Evolutionary conservation across 2,888 invertebrate species (phyloP).

Genomic region (Drosophila mercatorum): DNA sequence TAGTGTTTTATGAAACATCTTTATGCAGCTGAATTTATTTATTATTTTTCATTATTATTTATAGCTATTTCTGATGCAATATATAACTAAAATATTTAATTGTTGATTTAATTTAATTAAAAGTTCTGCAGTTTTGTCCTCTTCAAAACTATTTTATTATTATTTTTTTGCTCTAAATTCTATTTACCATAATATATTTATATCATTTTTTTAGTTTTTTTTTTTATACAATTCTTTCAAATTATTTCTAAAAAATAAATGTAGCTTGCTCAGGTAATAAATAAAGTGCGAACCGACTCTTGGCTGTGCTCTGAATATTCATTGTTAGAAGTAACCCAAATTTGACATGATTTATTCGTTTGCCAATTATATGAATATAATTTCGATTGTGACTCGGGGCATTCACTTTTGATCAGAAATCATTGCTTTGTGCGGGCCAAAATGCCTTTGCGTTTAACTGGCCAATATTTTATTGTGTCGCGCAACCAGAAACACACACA

Average conservation of each 20-base stretch:
- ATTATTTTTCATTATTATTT: not conserved
- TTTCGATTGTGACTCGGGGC: conserved; percentile 31
- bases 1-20: not conserved
- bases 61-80: too few relatives aligned
- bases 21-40: not conserved
- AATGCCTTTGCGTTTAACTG: conserved; percentile 60
- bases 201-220: not conserved
- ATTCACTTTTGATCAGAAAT: conserved; percentile 66
- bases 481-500: conserved; percentile 31
- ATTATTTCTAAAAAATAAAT: not conserved
- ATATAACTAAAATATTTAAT: not conserved
- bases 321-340: not conserved
- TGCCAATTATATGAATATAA: too few relatives aligned
- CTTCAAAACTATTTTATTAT: too few relatives aligned
- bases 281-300: not conserved
- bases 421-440: conserved; percentile 48
- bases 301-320: not conserved
- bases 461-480: conserved; percentile 65
- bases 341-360: too few relatives aligned
- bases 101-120: not conserved
- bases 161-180: not conserved
- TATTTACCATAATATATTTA: too few relatives aligned
- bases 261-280: not conserved
- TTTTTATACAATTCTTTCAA: not conserved
- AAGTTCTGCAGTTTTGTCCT: too few relatives aligned